Evolutionary conservation across 2,888 invertebrate genomes (phyloP).

Genomic region (Megalurothrips usitatus): DNA sequence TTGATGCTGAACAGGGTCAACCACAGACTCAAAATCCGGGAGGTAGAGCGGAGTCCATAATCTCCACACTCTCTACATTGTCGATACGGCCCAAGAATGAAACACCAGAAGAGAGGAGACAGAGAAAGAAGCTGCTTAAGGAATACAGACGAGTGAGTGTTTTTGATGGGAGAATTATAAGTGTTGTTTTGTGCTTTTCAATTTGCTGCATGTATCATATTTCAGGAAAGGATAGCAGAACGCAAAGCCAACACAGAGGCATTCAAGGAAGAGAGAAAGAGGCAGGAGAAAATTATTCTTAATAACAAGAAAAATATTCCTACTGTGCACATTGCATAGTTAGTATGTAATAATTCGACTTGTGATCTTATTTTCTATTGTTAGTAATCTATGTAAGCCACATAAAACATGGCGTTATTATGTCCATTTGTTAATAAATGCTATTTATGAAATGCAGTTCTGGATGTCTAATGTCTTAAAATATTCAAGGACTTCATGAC

Average conservation of each 20-base stretch:
- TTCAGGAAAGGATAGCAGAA: conserved; percentile 68
- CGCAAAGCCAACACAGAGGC: conserved; percentile 75
- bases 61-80: conserved; percentile 62
- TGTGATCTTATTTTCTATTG: conserved; percentile 3
- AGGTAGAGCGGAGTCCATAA: conserved; percentile 56
- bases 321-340: background rate
- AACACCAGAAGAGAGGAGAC: conserved; percentile 72
- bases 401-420: background rate
- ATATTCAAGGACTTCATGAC: too few species aligned
- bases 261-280: conserved; percentile 80
- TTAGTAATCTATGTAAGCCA: background rate
- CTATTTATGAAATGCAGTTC: background rate
- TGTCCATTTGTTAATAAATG: background rate
- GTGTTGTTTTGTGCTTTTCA: conserved; percentile 29
- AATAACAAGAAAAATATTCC: conserved; percentile 58
- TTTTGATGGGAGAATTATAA: background rate
- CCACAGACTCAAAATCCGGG: conserved; percentile 31
- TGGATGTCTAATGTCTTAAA: too few species aligned
- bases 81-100: conserved; percentile 69
- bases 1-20: conserved; percentile 43
- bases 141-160: conserved; percentile 45
- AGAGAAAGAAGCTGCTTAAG: conserved; percentile 67
- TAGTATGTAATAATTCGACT: background rate
- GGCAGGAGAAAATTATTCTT: conserved; percentile 69
- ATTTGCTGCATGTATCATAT: conserved; percentile 23